phyloP scores from a whole-genome alignment of 2,113 vertebrate species.

The Brachypteracias leptosomus region DNA sequence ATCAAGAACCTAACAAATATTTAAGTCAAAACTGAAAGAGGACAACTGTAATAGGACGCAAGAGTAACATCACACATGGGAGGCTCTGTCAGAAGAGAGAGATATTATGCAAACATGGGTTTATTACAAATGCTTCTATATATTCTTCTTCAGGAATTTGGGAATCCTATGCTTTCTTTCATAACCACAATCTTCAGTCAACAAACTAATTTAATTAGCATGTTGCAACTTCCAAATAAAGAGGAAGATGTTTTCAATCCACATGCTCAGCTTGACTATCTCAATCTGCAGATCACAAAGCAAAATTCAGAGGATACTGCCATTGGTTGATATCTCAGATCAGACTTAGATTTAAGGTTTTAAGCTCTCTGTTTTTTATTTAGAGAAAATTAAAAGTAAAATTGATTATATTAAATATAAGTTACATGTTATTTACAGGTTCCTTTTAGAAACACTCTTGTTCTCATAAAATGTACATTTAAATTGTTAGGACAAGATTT shows the following conservation, averaged over 20 bases:
- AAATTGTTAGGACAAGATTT: background rate
- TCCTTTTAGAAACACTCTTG: background rate
- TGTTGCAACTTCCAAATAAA: background rate
- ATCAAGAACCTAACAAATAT: background rate
- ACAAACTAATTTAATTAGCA: background rate
- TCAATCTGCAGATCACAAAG: background rate
- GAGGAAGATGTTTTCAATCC: background rate
- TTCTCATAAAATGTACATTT: background rate
- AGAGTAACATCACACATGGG: fast-evolving
- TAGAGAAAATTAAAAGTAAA: background rate
- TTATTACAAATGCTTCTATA: background rate
- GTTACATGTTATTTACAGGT: background rate
- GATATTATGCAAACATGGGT: background rate
- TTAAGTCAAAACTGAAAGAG: background rate
- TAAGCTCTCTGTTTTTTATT: background rate
- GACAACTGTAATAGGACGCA: background rate
- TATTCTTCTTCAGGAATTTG: background rate
- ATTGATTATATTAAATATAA: background rate
- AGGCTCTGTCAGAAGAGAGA: background rate
- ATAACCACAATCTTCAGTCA: background rate
- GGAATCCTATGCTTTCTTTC: background rate
- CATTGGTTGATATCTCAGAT: background rate
- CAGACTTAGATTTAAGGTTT: background rate
- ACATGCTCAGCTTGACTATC: background rate
- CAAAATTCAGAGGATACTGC: background rate